Base-by-base conservation (phyloP, 2,113 vertebrate genomes). In the Larimichthys crocea region DNA sequence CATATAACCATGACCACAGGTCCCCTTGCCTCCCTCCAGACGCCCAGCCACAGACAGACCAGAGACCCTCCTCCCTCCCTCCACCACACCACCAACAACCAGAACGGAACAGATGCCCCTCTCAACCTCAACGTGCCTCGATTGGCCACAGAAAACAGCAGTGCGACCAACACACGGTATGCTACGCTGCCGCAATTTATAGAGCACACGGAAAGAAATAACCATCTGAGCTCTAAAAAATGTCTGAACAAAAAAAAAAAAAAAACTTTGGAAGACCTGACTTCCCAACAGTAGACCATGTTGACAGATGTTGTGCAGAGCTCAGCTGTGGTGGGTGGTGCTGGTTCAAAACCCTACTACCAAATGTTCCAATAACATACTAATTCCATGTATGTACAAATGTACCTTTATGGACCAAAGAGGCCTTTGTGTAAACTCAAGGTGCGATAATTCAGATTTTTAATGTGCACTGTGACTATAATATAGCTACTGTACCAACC, bases 341-440 rank as follows among this genome's bases (percentile, higher is more conserved):
- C 69, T 20, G 81, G 31, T 81, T 78, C 66, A 65, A 74, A 40
- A 87, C 83, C 77, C 82, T 62, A 59, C 74, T 80, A 79, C 85
- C 76, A 86, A 89, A 90, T 76, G 85, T 88, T 92, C 89, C 89
- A 89, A 91, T 83, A 91, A 92, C 89, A 91, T 49, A 81, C 83
- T 62, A 79, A 79, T 80, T 85, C 76, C 85, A 90, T 8, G 20
- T 74, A 53, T 86, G 79, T 86, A 87, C 83, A 85, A 76, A 65
- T 78, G 62, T 56, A 53, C 72, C 73, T 79, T 91, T 84, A 83
- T 74, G 68, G 46, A 69, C 22, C 60, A 70, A 75, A 76, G 61
- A 73, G 60, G 67, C 60, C 62, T 59, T 60, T 66, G 40, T 76
- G 60, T 87, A 68, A 66, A 17, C 50, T 76, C 40, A 63, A 74